These are phyloP conservation scores for Conistra vaccinii DNA, from an alignment of 2,888 invertebrate genomes.

Conservation along the genomic window DNA sequence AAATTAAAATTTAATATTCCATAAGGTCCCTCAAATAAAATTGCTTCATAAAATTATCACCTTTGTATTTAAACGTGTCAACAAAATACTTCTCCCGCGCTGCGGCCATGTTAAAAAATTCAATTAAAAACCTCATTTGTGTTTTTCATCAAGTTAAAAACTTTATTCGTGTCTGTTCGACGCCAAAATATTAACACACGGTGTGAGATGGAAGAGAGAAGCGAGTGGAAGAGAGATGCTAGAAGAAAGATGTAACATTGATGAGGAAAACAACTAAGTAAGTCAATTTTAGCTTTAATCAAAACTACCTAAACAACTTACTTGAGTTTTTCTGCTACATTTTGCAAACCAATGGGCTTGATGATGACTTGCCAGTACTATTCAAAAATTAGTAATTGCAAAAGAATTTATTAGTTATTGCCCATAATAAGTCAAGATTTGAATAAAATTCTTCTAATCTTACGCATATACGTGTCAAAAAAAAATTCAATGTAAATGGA, in stretches of 20 bases:
- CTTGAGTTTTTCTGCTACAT: neutral
- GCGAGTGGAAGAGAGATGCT: conserved; percentile 31
- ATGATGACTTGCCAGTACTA: neutral
- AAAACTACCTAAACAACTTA: neutral
- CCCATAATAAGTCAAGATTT: too few species aligned
- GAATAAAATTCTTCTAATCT: neutral
- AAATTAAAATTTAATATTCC: conserved; percentile 48
- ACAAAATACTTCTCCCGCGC: conserved; percentile 64
- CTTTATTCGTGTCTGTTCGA: conserved; percentile 73
- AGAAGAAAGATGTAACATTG: neutral
- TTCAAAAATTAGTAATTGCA: neutral
- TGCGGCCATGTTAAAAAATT: conserved; percentile 74
- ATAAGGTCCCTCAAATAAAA: conserved; percentile 33
- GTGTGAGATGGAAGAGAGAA: conserved; percentile 55
- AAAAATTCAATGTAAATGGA: neutral
- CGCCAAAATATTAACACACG: conserved; percentile 73
- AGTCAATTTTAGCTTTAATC: neutral
- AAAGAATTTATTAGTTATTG: neutral
- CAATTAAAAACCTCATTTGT: conserved; percentile 82
- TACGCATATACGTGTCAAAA: too few species aligned
- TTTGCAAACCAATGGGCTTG: neutral
- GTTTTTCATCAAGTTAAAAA: conserved; percentile 83
- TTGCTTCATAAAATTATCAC: conserved; percentile 60
- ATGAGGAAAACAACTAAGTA: neutral
- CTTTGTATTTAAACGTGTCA: conserved; percentile 72